Conservation (phyloP, 2,797 vertebrate species). For the Euthynnus affinis region DNA sequence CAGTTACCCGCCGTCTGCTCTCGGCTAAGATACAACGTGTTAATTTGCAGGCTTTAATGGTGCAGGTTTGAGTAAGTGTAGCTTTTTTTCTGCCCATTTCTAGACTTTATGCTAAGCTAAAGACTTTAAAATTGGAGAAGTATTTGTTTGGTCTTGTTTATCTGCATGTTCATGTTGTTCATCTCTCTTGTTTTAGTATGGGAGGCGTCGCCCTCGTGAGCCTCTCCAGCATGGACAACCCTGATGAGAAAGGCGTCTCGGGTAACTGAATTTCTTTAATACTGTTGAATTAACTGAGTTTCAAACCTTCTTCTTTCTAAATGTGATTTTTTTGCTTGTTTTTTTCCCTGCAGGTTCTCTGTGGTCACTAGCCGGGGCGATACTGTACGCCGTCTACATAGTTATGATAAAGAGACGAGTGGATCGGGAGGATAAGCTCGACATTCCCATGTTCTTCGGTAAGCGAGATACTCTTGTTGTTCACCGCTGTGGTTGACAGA, state of each 20-base stretch:
- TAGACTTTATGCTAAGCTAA: no score
- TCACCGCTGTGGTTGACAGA: background rate
- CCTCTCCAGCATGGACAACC: slow-evolving; percentile 91
- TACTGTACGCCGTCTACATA: slow-evolving; percentile 95
- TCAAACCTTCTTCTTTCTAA: slow-evolving; percentile 7
- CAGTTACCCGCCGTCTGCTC: no score
- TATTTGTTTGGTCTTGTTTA: background rate
- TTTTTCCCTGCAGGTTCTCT: slow-evolving; percentile 87
- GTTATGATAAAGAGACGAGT: slow-evolving; percentile 98
- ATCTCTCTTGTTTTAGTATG: slow-evolving; percentile 85
- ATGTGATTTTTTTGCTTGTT: background rate
- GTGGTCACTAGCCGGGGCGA: slow-evolving; percentile 94
- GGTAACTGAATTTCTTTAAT: slow-evolving; percentile 80
- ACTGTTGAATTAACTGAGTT: background rate
- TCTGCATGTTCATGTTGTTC: background rate
- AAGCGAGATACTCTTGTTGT: slow-evolving; percentile 56
- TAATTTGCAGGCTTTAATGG: no score
- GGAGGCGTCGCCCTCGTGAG: slow-evolving; percentile 95
- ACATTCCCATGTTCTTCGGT: slow-evolving; percentile 99
- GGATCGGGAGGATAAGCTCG: slow-evolving; percentile 96
- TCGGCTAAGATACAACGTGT: no score
- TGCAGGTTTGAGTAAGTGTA: no score
- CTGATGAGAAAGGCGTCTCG: slow-evolving; percentile 88
- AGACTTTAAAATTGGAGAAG: no score
- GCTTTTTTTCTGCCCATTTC: no score